These are phyloP conservation scores for Miopithecus talapoin DNA, from an alignment of 2,797 vertebrate genomes.

Conservation along the genomic window DNA sequence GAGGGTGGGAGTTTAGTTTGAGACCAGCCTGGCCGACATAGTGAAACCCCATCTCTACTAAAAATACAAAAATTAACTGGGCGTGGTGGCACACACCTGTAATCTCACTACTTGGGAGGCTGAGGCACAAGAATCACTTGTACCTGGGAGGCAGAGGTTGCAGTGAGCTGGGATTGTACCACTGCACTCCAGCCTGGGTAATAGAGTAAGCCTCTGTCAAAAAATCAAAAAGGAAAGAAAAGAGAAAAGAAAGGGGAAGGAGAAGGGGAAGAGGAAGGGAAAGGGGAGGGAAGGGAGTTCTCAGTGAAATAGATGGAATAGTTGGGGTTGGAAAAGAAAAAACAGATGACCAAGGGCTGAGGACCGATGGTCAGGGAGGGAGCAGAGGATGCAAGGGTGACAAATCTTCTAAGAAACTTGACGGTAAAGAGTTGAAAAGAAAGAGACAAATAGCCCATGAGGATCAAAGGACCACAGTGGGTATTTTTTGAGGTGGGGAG, in stretches of 20 bases:
- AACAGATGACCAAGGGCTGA: neutral
- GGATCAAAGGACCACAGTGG: neutral
- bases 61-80: neutral
- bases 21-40: neutral
- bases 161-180: neutral
- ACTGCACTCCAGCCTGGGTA: neutral
- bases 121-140: neutral
- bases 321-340: neutral
- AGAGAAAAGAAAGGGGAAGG: no score
- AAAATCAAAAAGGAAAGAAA: no score
- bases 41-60: neutral
- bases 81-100: neutral
- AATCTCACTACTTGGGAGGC: neutral
- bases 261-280: fast-evolving
- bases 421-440: neutral
- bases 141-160: neutral
- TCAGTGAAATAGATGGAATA: neutral
- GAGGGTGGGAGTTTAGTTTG: neutral
- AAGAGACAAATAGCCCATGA: neutral
- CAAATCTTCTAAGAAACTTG: neutral
- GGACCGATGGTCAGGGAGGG: neutral
- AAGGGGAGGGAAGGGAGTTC: neutral
- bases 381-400: neutral
- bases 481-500: neutral
- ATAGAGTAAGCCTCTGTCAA: no score